These are phyloP conservation scores for Myodes glareolus DNA, from an alignment of 2,113 vertebrate species.

Conservation along the genomic window DNA sequence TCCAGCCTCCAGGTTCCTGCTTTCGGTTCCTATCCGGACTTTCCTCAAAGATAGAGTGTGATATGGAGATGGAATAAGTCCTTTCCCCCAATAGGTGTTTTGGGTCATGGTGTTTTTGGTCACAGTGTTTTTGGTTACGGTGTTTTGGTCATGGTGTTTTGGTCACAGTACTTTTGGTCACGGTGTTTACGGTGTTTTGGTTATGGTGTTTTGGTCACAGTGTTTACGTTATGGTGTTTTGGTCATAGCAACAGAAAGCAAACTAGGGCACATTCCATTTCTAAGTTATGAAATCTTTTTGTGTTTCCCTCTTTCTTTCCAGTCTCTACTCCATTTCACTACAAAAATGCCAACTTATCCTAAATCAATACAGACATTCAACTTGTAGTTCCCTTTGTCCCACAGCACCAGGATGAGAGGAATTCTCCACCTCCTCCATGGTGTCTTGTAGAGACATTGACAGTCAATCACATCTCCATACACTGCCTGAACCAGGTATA, in stretches of 20 bases:
- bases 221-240: not conserved
- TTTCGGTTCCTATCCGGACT: not conserved
- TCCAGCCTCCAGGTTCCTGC: not conserved
- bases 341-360: not conserved
- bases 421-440: too few relatives aligned
- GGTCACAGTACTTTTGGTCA: not conserved
- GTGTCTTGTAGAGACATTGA: conserved; percentile 24
- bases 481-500: conserved; percentile 1
- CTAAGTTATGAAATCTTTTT: not conserved
- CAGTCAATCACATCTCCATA: conserved; percentile 41
- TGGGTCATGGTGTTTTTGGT: not conserved
- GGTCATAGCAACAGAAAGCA: not conserved
- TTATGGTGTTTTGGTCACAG: too few relatives aligned
- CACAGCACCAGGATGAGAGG: accelerated
- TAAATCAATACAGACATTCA: not conserved
- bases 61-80: not conserved
- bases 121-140: too few relatives aligned
- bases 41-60: not conserved
- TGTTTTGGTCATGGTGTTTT: not conserved
- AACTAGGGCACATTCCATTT: not conserved
- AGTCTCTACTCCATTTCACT: not conserved
- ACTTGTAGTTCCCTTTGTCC: not conserved
- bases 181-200: not conserved
- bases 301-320: not conserved
- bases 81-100: not conserved